A percentile compares a stretch with the other conserved stretches of the same genome.
Conservation (phyloP, 2,888 invertebrate species). For the Drosophila limbata region DNA sequence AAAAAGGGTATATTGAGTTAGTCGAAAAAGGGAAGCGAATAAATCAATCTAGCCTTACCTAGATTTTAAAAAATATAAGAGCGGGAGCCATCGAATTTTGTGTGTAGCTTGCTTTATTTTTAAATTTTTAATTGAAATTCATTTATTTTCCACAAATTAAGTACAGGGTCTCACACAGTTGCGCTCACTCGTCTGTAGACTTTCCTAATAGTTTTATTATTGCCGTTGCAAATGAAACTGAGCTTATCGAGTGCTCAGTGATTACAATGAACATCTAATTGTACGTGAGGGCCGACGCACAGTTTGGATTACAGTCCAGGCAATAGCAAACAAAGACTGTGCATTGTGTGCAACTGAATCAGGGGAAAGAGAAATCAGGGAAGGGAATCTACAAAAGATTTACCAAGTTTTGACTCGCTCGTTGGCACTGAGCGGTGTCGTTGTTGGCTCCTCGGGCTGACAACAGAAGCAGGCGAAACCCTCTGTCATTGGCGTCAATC, state of each 20-base stretch:
- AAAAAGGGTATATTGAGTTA: not conserved
- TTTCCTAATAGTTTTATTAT: slow-evolving; percentile 4
- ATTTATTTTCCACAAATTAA: too few relatives aligned
- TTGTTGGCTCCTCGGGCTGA: slow-evolving; percentile 14
- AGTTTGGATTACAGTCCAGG: slow-evolving; percentile 39
- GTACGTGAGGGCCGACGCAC: slow-evolving; percentile 56
- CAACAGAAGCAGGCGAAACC: slow-evolving; percentile 68
- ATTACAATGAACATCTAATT: slow-evolving; percentile 47
- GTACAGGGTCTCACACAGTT: not conserved
- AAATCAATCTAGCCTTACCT: too few relatives aligned
- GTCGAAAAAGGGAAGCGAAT: too few relatives aligned
- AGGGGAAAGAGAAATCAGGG: not conserved
- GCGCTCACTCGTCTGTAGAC: not conserved
- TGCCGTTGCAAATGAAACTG: not conserved
- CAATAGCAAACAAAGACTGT: slow-evolving; percentile 40
- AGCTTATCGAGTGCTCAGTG: slow-evolving; percentile 13
- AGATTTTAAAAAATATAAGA: too few relatives aligned
- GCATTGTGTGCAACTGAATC: slow-evolving; percentile 30
- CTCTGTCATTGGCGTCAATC: slow-evolving; percentile 17
- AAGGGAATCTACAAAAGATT: slow-evolving; percentile 13
- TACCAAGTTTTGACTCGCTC: slow-evolving; percentile 39
- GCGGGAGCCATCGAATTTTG: too few relatives aligned
- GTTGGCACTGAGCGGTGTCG: not conserved
- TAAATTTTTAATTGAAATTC: not conserved
- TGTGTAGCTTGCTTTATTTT: not conserved